Conservation (phyloP, 2,113 vertebrate genomes). For the Brachionichthys hirsutus region DNA sequence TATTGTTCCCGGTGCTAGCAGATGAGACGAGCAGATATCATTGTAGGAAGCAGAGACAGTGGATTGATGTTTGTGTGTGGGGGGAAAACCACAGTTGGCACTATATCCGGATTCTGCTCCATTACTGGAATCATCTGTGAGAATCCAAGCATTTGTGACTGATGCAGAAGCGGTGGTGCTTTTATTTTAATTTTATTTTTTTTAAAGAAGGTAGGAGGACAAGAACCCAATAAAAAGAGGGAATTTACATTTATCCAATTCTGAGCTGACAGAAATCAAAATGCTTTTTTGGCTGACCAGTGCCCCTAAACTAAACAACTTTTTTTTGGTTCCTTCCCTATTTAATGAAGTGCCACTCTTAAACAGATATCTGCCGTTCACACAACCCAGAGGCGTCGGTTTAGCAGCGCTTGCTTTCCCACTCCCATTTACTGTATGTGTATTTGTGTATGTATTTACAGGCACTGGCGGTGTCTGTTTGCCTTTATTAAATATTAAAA, state of each 20-base stretch:
- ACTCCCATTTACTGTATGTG: slow-evolving; percentile 15
- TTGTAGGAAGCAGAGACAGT: slow-evolving; percentile 44
- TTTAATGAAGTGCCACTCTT: background rate
- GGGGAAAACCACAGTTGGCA: slow-evolving; percentile 56
- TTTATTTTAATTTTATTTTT: background rate
- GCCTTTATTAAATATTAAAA: slow-evolving; percentile 64
- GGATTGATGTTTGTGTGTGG: slow-evolving; percentile 39
- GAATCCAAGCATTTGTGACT: slow-evolving; percentile 27
- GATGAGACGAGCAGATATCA: slow-evolving; percentile 19
- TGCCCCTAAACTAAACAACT: background rate
- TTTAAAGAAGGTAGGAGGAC: background rate
- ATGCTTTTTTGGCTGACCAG: background rate
- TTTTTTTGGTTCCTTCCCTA: background rate
- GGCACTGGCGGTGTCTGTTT: slow-evolving; percentile 31
- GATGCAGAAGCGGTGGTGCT: background rate
- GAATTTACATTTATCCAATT: background rate
- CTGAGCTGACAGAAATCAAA: background rate
- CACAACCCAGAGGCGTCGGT: slow-evolving; percentile 18
- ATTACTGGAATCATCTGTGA: slow-evolving; percentile 65
- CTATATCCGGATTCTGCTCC: slow-evolving; percentile 53
- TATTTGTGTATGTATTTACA: slow-evolving; percentile 40
- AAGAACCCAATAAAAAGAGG: background rate
- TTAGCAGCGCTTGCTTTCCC: slow-evolving; percentile 12
- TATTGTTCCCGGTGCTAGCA: background rate
- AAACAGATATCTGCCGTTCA: slow-evolving; percentile 5